Evolutionary conservation across 2,888 invertebrate genomes (phyloP).

Genomic region (Chloromyia formosa): DNA sequence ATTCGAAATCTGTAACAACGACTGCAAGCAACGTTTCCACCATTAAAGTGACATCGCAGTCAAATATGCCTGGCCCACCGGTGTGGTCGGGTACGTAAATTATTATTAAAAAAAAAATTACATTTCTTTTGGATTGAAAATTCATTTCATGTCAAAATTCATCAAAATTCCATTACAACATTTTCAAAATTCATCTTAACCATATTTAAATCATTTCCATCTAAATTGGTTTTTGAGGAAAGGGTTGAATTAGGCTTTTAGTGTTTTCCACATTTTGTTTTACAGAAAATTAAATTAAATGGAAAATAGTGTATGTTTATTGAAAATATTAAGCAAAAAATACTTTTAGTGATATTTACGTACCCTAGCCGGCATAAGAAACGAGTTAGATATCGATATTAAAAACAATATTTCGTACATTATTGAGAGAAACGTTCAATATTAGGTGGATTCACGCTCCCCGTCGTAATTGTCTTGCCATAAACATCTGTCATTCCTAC

Average conservation of each 20-base stretch:
- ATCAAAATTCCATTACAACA: conserved; percentile 5
- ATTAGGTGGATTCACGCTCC: too few species aligned
- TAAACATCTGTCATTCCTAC: too few species aligned
- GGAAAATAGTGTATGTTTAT: conserved; percentile 11
- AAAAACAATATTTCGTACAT: neutral
- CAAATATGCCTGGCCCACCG: conserved; percentile 63
- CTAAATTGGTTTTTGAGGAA: neutral
- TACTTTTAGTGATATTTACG: conserved; percentile 49
- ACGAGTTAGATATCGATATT: neutral
- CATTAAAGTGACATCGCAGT: conserved; percentile 47
- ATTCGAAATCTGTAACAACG: conserved; percentile 18
- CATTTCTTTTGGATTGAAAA: conserved; percentile 2
- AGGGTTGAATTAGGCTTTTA: neutral
- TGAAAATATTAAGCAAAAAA: conserved; percentile 12
- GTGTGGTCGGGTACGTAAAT: conserved; percentile 64
- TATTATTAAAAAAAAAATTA: conserved; percentile 42
- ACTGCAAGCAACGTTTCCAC: conserved; percentile 5
- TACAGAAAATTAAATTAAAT: conserved; percentile 39
- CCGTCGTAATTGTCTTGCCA: too few species aligned
- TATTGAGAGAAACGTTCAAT: too few species aligned
- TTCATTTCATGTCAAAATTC: conserved; percentile 18
- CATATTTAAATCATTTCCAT: neutral
- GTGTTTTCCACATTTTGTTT: neutral
- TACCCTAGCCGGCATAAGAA: conserved; percentile 41
- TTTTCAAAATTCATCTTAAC: conserved; percentile 2